These are phyloP conservation scores for Tokudaia muenninki DNA, from an alignment of 2,797 vertebrate species.

Conservation along the genomic window DNA sequence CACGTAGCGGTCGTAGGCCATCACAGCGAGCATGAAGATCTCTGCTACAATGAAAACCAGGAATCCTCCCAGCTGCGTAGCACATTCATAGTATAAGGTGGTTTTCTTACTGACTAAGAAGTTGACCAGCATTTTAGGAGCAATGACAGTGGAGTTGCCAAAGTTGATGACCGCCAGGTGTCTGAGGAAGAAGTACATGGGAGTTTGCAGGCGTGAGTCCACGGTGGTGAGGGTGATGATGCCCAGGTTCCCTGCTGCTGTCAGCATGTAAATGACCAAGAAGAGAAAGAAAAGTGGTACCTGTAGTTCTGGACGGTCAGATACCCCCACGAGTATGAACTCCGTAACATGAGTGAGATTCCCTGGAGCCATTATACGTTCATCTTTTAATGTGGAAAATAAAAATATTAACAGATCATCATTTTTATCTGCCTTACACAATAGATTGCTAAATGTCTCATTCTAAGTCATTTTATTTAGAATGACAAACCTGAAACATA, in stretches of 20 bases:
- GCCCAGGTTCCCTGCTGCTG: slow-evolving; percentile 61
- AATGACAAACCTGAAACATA: background rate
- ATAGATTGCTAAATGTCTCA: background rate
- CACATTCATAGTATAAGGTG: slow-evolving; percentile 66
- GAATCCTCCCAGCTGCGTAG: slow-evolving; percentile 76
- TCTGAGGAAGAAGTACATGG: slow-evolving; percentile 82
- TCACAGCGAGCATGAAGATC: background rate
- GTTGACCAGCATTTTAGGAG: slow-evolving; percentile 69
- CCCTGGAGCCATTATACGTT: background rate
- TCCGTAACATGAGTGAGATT: slow-evolving; percentile 6
- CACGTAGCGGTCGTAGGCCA: slow-evolving; percentile 54
- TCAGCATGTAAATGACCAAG: slow-evolving; percentile 68
- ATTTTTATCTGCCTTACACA: background rate
- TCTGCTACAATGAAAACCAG: slow-evolving; percentile 69
- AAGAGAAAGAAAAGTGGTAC: slow-evolving; percentile 51
- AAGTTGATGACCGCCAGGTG: slow-evolving; percentile 77
- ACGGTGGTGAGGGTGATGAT: slow-evolving; percentile 66
- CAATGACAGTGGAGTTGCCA: slow-evolving; percentile 74
- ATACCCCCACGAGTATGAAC: slow-evolving; percentile 62
- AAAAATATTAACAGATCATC: background rate
- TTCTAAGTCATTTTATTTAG: background rate
- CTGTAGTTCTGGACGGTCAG: background rate
- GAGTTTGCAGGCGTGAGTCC: background rate
- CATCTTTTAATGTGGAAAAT: background rate
- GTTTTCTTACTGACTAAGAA: slow-evolving; percentile 65